Evolutionary conservation across 1,140 invertebrate species (phyloP).

Genomic region (Meloidogyne floridensis): DNA sequence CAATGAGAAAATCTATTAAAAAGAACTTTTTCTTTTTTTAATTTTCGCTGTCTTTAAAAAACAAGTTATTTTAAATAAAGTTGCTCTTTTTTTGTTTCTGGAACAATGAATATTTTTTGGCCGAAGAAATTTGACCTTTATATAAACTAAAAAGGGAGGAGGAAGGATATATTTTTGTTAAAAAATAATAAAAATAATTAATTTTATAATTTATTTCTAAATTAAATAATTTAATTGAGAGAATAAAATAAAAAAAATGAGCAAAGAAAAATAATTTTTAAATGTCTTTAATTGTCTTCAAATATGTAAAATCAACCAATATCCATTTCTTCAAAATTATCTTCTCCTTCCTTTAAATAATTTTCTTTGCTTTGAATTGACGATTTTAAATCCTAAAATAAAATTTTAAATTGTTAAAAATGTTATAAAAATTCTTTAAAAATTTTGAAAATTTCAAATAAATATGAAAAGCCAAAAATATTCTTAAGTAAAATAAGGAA

Average conservation of each 20-base stretch:
- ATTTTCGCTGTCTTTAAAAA: not conserved
- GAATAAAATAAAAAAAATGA: too few relatives aligned
- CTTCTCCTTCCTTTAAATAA: not conserved
- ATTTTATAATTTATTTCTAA: too few relatives aligned
- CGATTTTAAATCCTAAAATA: not conserved
- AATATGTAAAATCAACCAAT: not conserved
- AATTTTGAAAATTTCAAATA: too few relatives aligned
- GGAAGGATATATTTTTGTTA: not conserved
- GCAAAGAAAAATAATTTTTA: too few relatives aligned
- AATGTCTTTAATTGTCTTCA: too few relatives aligned
- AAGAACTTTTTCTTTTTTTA: not conserved
- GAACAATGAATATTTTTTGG: not conserved
- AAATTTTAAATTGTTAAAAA: too few relatives aligned
- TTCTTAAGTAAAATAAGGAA: too few relatives aligned
- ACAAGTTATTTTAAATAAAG: not conserved
- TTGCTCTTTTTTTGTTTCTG: not conserved
- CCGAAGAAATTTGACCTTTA: slow-evolving; percentile 7
- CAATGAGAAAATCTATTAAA: not conserved
- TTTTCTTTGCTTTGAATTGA: not conserved
- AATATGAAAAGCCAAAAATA: too few relatives aligned
- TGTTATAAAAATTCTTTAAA: too few relatives aligned
- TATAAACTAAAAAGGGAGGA: not conserved
- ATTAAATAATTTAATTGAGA: too few relatives aligned
- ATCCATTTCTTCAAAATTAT: not conserved
- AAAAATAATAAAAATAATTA: not conserved